A percentile compares a stretch with the other conserved stretches of the same genome.
Conservation (phyloP, 2,797 vertebrate species). For the Enteromius argenteus region DNA sequence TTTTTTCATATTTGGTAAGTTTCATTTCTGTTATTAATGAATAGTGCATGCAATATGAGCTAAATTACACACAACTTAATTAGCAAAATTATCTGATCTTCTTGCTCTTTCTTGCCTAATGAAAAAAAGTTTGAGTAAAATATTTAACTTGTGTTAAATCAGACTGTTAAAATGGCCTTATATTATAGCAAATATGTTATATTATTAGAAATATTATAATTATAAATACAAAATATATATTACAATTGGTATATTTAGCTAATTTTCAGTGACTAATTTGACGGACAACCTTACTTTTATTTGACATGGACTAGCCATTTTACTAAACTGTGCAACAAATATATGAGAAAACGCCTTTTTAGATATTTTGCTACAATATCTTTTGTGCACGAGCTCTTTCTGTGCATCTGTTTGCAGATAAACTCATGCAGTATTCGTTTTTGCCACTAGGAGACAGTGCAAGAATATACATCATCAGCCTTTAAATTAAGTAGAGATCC, state of each 20-base stretch:
- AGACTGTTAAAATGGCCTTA: neutral
- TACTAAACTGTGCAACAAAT: neutral
- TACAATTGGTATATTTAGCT: neutral
- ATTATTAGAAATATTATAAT: no score
- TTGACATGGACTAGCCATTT: neutral
- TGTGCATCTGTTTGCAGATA: neutral
- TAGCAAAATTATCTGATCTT: neutral
- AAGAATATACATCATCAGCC: conserved; percentile 29
- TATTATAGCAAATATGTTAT: neutral
- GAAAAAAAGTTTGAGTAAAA: neutral
- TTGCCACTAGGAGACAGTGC: conserved; percentile 69
- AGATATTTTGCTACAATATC: neutral
- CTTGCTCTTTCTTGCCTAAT: neutral
- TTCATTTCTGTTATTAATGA: neutral
- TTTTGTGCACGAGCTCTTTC: neutral
- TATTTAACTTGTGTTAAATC: neutral
- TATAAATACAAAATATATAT: neutral
- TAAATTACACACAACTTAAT: neutral
- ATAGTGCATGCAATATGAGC: neutral
- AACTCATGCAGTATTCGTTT: neutral
- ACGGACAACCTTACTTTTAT: neutral
- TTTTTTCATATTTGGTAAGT: neutral
- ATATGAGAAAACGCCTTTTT: neutral
- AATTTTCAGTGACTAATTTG: neutral
- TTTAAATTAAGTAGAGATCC: neutral